Evolutionary conservation across 2,797 vertebrate species (phyloP).

Genomic region (Enteromius thamalakanensis): DNA sequence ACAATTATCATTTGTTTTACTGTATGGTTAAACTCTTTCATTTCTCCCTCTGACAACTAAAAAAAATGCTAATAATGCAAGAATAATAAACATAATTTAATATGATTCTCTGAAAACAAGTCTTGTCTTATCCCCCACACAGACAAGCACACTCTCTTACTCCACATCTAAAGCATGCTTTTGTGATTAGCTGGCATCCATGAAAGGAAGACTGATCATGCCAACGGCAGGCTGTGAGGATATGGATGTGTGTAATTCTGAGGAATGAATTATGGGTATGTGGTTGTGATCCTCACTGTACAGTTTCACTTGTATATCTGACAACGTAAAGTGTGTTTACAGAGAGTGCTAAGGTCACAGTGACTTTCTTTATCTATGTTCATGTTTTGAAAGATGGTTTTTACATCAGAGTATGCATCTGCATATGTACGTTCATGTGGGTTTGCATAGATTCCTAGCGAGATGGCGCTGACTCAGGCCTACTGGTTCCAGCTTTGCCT

Average conservation of each 20-base stretch:
- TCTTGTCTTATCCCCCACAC: too few relatives aligned
- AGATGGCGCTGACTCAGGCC: slow-evolving; percentile 47
- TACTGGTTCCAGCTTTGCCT: slow-evolving; percentile 48
- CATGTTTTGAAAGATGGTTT: slow-evolving; percentile 35
- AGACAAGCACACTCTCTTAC: background rate
- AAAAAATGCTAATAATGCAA: too few relatives aligned
- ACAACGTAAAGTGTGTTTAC: slow-evolving; percentile 21
- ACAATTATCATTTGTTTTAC: too few relatives aligned
- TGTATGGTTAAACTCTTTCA: too few relatives aligned
- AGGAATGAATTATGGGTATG: slow-evolving; percentile 32
- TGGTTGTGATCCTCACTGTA: slow-evolving; percentile 38
- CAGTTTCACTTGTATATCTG: slow-evolving; percentile 1
- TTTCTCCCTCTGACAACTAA: too few relatives aligned
- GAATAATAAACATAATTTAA: background rate
- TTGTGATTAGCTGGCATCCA: slow-evolving; percentile 60
- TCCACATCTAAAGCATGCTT: slow-evolving; percentile 53
- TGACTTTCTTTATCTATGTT: slow-evolving; percentile 26
- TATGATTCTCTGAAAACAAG: background rate
- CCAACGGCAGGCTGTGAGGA: slow-evolving; percentile 22
- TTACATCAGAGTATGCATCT: slow-evolving; percentile 33
- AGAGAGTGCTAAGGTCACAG: slow-evolving; percentile 23
- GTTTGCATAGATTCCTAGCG: slow-evolving; percentile 31
- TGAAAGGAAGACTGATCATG: slow-evolving; percentile 25
- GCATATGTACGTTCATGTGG: slow-evolving; percentile 18
- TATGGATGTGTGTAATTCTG: slow-evolving; percentile 5